Percentiles rank a stretch among this genome's conserved stretches.
phyloP scores from a whole-genome alignment of 2,888 invertebrate genomes.

The Dryocosmus kuriphilus region DNA sequence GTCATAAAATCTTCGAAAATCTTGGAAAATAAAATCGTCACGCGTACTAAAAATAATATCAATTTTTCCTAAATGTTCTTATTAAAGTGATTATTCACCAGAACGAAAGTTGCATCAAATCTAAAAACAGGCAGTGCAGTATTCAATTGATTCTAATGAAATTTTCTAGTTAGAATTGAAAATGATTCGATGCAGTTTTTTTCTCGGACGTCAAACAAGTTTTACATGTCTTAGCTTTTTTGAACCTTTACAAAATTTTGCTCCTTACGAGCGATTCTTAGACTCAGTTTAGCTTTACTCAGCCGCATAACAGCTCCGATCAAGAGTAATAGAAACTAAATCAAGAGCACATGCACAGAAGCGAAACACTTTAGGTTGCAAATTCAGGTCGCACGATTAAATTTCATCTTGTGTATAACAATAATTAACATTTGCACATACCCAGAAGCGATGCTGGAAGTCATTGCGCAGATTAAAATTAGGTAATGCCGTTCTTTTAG shows the following conservation, averaged over 20 bases:
- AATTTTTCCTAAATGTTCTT: slow-evolving; percentile 33
- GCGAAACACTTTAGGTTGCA: not conserved
- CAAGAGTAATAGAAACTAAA: slow-evolving; percentile 6
- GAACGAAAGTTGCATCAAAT: slow-evolving; percentile 23
- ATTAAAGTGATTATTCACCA: not conserved
- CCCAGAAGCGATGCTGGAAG: slow-evolving; percentile 31
- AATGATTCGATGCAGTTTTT: slow-evolving; percentile 31
- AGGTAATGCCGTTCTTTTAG: slow-evolving; percentile 29
- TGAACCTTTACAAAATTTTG: slow-evolving; percentile 28
- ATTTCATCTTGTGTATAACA: slow-evolving; percentile 32
- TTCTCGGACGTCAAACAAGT: not conserved
- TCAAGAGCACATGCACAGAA: not conserved
- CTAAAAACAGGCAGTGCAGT: not conserved
- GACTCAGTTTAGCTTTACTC: slow-evolving; percentile 12
- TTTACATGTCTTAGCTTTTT: slow-evolving; percentile 18
- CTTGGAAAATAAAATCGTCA: slow-evolving; percentile 22
- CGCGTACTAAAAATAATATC: slow-evolving; percentile 20
- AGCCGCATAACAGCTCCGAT: not conserved
- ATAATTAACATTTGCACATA: slow-evolving; percentile 12
- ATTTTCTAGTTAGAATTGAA: not conserved
- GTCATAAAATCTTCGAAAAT: slow-evolving; percentile 9
- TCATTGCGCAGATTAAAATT: slow-evolving; percentile 38
- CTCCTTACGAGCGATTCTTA: slow-evolving; percentile 22
- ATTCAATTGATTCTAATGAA: slow-evolving; percentile 9
- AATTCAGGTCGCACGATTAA: not conserved